Base-by-base conservation (phyloP, 2,888 invertebrate species). In the Chaetogeoica ovagalla region DNA sequence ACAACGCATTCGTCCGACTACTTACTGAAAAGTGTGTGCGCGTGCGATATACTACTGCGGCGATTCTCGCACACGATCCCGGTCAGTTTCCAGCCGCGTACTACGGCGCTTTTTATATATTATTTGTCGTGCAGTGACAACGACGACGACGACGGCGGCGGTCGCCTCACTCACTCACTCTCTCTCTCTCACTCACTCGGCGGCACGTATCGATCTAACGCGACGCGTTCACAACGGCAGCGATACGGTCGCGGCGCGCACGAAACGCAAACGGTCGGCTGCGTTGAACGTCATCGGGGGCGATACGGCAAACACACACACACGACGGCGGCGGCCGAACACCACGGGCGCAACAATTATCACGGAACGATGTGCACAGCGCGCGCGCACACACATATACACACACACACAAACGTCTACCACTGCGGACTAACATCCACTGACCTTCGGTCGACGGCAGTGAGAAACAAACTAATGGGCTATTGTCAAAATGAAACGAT, bases 381-480 rank as follows among this genome's bases (percentile, higher is more conserved):
- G 11, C 13, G 19, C 23, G 55, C 23, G 57, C 63, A 79, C 55
- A 79, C 30, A 30, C 66, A 13, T 79, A 71, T 23, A 79, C 57
- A n/a, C n/a, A 55, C 23, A 69, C 23, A 65, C 63, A 79, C 55
- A 79, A 1, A 30, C 66, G 7, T 79, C 79, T 23, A 79, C 57
- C 19, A 19, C 57, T 65, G 63, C 63, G 71, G 79, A 79, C 57
- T 71, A 63, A 79, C 71, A 79, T 79, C 85, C 85, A 85, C 84
- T 85, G 85, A 85, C 85, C 85, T 85, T 85, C 85, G 85, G 85
- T 84, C 85, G 84, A 85, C 85, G 85, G 85, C 85, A 85, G 82
- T 84, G 84, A 84, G 84, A 84, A 84, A 83, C 83, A 84, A 83
- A 83, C 82, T 83, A 83, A 83, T 82, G 79, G 82, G 82, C 82